Evolutionary conservation across 1,140 invertebrate species (phyloP), one percentile per base, ranked within the genome.

Genomic region (Apis mellifera): DNA sequence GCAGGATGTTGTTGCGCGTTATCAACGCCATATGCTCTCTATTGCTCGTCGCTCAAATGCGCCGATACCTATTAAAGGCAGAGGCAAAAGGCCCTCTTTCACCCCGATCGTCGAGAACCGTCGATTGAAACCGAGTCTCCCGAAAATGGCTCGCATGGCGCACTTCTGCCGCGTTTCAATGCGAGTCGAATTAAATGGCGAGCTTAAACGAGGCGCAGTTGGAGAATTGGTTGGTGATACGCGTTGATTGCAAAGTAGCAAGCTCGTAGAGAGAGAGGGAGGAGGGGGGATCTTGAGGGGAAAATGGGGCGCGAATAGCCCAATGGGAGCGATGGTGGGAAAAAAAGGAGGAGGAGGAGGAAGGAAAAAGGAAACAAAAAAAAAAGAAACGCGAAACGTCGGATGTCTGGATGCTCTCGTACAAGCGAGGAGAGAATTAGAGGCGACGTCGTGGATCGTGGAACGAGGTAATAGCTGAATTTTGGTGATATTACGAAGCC

Each of bases 391-490:
- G 19, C 17, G 50, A 73, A 65, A 73, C 11, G 69, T 74, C 1
- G 48, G 26, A 32, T 26, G 48, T 54, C 75, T 60, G 74, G 19
- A 55, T 57, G 78, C 11, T 17, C 7, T 13, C 42, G 73, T 55
- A 11, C 15, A 55, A 70, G 66, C 48, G 48, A 9, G 7, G 50
- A 52, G 26, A 62, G 57, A 85, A 83, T 87, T 84, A 82, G 66
- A 59, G 19, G 52, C 66, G 54, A 69, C 60, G 60, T 59, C 66
- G 78, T 50, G 57, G 75, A 83, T 50, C 66, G 17, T 76, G 74
- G 76, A 82, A 88, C 78, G 78, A 79, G 83, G 86, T 87, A 88
- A 88, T 88, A 85, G 86, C 84, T 21, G 81, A 88, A 88, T 89
- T 89, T 89, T 57, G 80, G 84, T 83, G 83, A 89, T 87, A 87